Conservation (phyloP, 2,113 vertebrate species). For the Xerus inauris region DNA sequence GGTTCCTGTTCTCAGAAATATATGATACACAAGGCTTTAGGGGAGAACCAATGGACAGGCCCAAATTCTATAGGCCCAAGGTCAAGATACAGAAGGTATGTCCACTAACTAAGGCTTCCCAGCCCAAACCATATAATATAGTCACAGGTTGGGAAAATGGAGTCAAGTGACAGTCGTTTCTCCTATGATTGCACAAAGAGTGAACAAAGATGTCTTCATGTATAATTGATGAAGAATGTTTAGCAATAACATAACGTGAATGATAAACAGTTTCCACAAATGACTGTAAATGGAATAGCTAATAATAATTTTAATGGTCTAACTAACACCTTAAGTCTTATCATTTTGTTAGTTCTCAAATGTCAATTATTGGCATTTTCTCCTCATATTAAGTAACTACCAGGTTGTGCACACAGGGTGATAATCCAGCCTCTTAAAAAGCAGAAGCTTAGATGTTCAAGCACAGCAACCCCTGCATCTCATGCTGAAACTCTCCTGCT, state of each 20-base stretch:
- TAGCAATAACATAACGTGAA: neutral
- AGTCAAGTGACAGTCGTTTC: neutral
- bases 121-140: neutral
- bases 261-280: neutral
- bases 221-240: neutral
- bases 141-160: neutral
- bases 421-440: neutral
- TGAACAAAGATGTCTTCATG: neutral
- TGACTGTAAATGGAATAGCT: neutral
- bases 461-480: too few species aligned
- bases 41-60: too few species aligned
- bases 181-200: neutral
- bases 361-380: neutral
- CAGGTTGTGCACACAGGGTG: too few species aligned
- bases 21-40: neutral
- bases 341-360: neutral
- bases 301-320: neutral
- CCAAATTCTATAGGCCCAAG: neutral
- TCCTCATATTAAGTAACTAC: neutral
- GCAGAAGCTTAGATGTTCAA: neutral
- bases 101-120: neutral
- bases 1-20: neutral
- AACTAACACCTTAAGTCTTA: neutral
- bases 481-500: neutral
- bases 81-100: neutral